Evolutionary conservation across 2,888 invertebrate genomes (phyloP), one percentile per base, ranked within the genome.

Genomic region (Polyploca ridens): DNA sequence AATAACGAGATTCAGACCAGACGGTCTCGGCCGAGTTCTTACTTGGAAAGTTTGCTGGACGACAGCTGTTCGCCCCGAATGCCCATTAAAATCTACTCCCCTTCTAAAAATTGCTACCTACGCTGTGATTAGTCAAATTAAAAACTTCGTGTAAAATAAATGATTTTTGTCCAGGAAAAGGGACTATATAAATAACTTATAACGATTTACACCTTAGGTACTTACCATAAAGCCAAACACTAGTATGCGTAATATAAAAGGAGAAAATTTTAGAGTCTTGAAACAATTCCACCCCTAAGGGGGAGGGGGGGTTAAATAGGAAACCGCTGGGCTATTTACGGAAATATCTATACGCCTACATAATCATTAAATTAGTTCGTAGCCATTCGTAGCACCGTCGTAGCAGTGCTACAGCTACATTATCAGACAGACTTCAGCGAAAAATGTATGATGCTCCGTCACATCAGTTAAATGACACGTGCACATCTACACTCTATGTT

Each of bases 21-120:
- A 75, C 73, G 74, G 71, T 75, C 70, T 69, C 66, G 71, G 72
- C 71, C 72, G 73, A 80, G 74, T 83, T 77, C 70, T 78, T 77
- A 76, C 78, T 80, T 74, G 67, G 66, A 69, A 83, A 84, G 70
- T 85, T 83, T 73, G 66, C 62, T 67, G 64, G 73, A 71, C 80
- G 82, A 79, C 87, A 88, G 79, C 84, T 86, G 86, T 73, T 76
- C 70, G 65, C 64, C 69, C 76, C 64, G 73, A 78, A 80, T 78
- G 70, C 70, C 77, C 78, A 84, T 86, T 86, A 82, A 83, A 86
- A 79, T 81, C 75, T 72, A 76, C 77, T 78, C 71, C 69, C 66
- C 62, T 71, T 75, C 82, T 77, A 76, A 82, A 84, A 82, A 80
- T 71, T 67, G 62, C 58, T 69, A 69, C 69, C 72, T 71, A 70